Base-by-base conservation (phyloP, 1,140 invertebrate species). In the Physella acuta region DNA sequence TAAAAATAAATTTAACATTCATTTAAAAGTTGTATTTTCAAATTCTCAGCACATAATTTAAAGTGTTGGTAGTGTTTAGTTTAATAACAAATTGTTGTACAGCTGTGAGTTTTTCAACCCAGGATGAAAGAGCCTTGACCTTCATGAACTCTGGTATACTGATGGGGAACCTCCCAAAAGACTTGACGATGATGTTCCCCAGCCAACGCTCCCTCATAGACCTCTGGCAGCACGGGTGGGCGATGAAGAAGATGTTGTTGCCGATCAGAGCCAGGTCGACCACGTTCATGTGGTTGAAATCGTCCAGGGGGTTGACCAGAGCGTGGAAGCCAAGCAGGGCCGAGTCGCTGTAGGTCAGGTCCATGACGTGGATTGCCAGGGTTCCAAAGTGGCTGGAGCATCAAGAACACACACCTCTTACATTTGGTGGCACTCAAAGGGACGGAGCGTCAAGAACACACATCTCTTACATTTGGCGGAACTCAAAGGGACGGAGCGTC, bases 211-310 rank as follows among this genome's bases (percentile, higher is more conserved):
- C 79, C 0, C 81, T 84, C 11, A 87, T 74, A 81, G 84, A 86
- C 71, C 84, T 84, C 75, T 87, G 86, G 76, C 85, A 86, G 63
- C 84, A 86, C 14, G 84, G 80, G 74, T 87, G 86, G 17, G 85
- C 85, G 16, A 87, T 79, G 72, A 87, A 87, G 55, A 76, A 75
- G 20, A 76, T 75, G 67, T 83, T 81, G 56, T 77, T 76, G 11
- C 80, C 76, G 56, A 81, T 76, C 61, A 81, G 74, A 26, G 82
- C 80, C 20, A 84, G 76, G 55, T 84, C 79, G 24, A 84, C 77
- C 4, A 76, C 70, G 1, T 79, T 78, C 44, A 80, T 83, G 68
- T 82, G 78, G 66, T 82, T 81, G 77, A 83, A 86, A 60, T 85
- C 85, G 16, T 82, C 78, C 39, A 82, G 77, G 39, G 77, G 75